These are phyloP conservation scores for Dusona sp. DNA, from an alignment of 2,888 invertebrate species.

Conservation along the genomic window DNA sequence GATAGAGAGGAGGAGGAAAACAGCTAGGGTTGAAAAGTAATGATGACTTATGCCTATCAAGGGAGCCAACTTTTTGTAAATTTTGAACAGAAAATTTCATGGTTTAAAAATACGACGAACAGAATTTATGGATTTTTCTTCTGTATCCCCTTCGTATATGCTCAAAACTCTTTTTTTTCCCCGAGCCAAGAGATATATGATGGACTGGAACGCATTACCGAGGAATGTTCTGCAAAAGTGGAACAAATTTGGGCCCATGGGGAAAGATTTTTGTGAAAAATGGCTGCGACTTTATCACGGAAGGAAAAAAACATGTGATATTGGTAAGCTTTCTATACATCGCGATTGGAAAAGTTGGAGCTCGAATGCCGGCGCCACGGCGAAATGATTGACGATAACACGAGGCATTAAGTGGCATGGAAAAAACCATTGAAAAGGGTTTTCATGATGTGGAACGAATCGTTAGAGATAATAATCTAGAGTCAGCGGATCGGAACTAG, in stretches of 20 bases:
- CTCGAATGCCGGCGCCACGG: neutral
- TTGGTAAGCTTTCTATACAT: neutral
- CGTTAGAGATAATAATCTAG: slow-evolving; percentile 9
- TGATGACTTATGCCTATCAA: slow-evolving; percentile 31
- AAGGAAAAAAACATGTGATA: slow-evolving; percentile 20
- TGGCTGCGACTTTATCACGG: slow-evolving; percentile 36
- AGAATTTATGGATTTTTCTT: slow-evolving; percentile 42
- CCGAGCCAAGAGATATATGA: neutral
- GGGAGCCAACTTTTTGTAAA: slow-evolving; percentile 43
- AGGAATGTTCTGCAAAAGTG: slow-evolving; percentile 27
- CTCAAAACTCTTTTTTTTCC: slow-evolving; percentile 23
- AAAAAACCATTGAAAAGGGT: slow-evolving; percentile 22
- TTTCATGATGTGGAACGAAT: slow-evolving; percentile 34
- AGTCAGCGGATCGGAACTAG: neutral
- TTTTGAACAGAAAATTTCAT: slow-evolving; percentile 34
- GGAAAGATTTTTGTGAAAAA: slow-evolving; percentile 41
- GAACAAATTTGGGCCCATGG: slow-evolving; percentile 40
- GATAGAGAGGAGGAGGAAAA: neutral
- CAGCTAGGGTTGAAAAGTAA: slow-evolving; percentile 25
- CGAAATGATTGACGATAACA: slow-evolving; percentile 27
- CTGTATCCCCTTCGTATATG: slow-evolving; percentile 4
- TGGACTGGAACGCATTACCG: slow-evolving; percentile 28
- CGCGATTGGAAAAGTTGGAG: slow-evolving; percentile 10
- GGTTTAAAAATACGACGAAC: neutral
- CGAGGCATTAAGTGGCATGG: slow-evolving; percentile 21